phyloP scores from a whole-genome alignment of 2,888 invertebrate species.

The Esperia sulphurella region DNA sequence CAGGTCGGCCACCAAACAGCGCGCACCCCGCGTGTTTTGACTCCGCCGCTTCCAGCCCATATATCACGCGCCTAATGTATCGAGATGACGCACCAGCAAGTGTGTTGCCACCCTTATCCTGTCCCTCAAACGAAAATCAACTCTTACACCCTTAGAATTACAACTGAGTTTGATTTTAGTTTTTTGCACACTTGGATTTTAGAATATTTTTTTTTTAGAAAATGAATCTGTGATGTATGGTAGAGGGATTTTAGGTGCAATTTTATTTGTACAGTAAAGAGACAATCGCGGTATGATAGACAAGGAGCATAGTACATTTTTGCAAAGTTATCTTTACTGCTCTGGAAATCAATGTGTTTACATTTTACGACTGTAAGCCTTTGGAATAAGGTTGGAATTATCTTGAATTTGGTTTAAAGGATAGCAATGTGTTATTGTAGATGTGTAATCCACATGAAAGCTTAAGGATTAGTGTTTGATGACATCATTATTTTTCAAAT shows the following conservation, averaged over 20 bases:
- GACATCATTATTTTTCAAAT: slow-evolving; percentile 77
- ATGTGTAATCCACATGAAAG: slow-evolving; percentile 76
- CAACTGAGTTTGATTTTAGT: not conserved
- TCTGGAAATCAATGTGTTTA: not conserved
- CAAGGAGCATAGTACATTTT: slow-evolving; percentile 25
- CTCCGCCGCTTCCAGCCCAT: slow-evolving; percentile 65
- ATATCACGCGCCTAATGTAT: slow-evolving; percentile 77
- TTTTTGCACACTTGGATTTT: not conserved
- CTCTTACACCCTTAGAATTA: slow-evolving; percentile 13
- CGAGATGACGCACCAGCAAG: slow-evolving; percentile 64
- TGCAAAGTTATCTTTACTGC: slow-evolving; percentile 13
- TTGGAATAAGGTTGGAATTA: slow-evolving; percentile 2
- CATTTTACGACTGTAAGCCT: not conserved
- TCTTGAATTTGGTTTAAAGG: not conserved
- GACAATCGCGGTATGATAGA: slow-evolving; percentile 45
- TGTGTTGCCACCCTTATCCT: slow-evolving; percentile 44
- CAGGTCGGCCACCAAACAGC: slow-evolving; percentile 9
- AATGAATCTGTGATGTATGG: slow-evolving; percentile 1
- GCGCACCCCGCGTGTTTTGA: slow-evolving; percentile 64
- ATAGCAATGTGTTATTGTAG: slow-evolving; percentile 14
- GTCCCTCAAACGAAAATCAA: slow-evolving; percentile 15
- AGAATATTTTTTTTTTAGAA: slow-evolving; percentile 8
- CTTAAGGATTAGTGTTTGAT: slow-evolving; percentile 79
- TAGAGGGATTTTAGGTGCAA: slow-evolving; percentile 16
- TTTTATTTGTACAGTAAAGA: slow-evolving; percentile 22